Evolutionary conservation across 2,888 invertebrate genomes (phyloP).

Genomic region (Latrodectus elegans): DNA sequence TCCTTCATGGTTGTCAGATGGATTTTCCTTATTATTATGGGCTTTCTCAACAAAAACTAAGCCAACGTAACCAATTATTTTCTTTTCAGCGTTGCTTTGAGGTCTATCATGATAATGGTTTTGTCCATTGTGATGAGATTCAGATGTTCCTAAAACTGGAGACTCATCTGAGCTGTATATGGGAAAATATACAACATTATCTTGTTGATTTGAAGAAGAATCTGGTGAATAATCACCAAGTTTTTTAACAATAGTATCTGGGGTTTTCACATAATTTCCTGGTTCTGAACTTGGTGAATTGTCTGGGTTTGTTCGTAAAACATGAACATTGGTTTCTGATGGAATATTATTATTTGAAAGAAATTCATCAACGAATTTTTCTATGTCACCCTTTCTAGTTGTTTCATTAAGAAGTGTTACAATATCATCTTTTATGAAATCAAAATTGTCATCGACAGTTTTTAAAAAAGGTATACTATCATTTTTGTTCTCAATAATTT

Average conservation of each 20-base stretch:
- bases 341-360: neutral
- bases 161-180: conserved; percentile 26
- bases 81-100: conserved; percentile 3
- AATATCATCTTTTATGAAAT: too few species aligned
- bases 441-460: neutral
- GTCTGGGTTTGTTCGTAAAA: conserved; percentile 1
- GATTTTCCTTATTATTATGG: neutral
- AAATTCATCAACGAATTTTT: conserved; percentile 1
- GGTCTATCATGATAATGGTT: neutral
- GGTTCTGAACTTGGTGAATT: neutral
- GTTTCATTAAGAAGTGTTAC: neutral
- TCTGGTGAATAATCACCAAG: conserved; percentile 9
- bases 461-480: neutral
- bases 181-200: conserved; percentile 37
- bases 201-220: conserved; percentile 10
- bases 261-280: neutral
- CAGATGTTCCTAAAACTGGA: neutral
- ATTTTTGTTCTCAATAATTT: neutral
- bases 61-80: conserved; percentile 28
- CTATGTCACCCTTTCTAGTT: neutral
- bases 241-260: conserved; percentile 23
- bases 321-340: conserved; percentile 25
- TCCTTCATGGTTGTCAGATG: neutral
- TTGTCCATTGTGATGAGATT: neutral
- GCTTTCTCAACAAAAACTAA: conserved; percentile 44